Percentiles rank a stretch among this genome's conserved stretches.
Conservation (phyloP, 1,140 invertebrate species). For the Mylabris phalerata region DNA sequence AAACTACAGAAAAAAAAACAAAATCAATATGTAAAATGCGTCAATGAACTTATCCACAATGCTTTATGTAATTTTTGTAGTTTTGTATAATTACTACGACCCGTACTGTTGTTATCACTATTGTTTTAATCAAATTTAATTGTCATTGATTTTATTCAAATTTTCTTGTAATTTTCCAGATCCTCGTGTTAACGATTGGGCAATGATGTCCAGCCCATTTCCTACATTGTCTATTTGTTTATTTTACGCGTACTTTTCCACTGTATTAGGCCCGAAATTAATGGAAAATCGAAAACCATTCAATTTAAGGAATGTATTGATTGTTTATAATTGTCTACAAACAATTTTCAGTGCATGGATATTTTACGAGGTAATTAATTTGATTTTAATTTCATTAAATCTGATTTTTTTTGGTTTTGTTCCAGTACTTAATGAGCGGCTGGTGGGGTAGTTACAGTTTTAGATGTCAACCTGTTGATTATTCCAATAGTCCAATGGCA, state of each 20-base stretch:
- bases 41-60: no score
- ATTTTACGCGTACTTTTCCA: conserved; percentile 78
- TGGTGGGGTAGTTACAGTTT: conserved; percentile 86
- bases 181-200: conserved; percentile 81
- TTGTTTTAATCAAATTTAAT: no score
- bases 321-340: conserved; percentile 84
- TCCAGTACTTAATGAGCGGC: conserved; percentile 73
- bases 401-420: conserved; percentile 35
- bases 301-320: conserved; percentile 70
- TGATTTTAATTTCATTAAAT: background rate
- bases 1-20: no score
- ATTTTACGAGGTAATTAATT: conserved; percentile 73
- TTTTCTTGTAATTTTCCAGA: conserved; percentile 54
- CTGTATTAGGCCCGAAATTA: conserved; percentile 71
- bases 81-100: no score
- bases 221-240: conserved; percentile 80
- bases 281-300: conserved; percentile 90
- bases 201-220: conserved; percentile 85
- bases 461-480: conserved; percentile 90
- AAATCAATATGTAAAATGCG: no score
- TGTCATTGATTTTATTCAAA: no score
- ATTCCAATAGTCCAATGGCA: conserved; percentile 73
- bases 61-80: no score
- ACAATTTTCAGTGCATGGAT: conserved; percentile 87
- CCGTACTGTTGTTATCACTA: no score